Evolutionary conservation across 1,140 invertebrate genomes (phyloP), one percentile per base, ranked within the genome.

Genomic region (Venturia canescens): DNA sequence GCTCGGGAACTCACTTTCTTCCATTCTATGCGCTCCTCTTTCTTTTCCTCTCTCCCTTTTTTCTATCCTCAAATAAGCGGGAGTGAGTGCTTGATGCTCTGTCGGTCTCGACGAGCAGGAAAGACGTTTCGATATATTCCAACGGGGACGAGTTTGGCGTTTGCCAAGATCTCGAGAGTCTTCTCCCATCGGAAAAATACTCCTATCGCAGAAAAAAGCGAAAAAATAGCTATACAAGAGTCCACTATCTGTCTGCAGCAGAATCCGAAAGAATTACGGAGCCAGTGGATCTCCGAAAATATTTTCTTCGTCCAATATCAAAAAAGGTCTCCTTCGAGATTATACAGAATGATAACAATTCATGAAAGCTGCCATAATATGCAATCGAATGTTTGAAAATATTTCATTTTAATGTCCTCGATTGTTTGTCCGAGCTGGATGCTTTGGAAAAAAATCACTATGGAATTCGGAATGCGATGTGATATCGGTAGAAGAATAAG

Each of bases 401-500:
- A n/a, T n/a, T n/a, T n/a, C n/a, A n/a, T n/a, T n/a, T n/a, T n/a
- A 44, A 44, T 44, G 38, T 44, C 5, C 38, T 44, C 38, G 11
- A 44, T 53, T 53, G n/a, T 74, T 57, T 48, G 27, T 53, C 26
- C 29, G 44, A 23, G 60, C 16, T 11, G n/a, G 11, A 63, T 27
- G 60, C 60, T 27, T 23, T 23, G 60, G 9, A 15, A 26, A 63
- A 76, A 18, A 21, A 76, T 76, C 72, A 29, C 50, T 60, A 34
- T 16, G 26, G 57, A 83, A 77, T 77, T 83, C 71, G 21, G 72
- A 48, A 48, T 48, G 74, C 79, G 78, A 83, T 83, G 69, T 63
- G 74, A 53, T 76, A 79, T 82, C 75, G 66, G 31, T 26, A 44
- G 29, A 74, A 50, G 60, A n/a, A 27, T 5, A 27, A 23, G 72